Evolutionary conservation across 2,113 vertebrate species (phyloP).

Genomic region (Otus sunia): DNA sequence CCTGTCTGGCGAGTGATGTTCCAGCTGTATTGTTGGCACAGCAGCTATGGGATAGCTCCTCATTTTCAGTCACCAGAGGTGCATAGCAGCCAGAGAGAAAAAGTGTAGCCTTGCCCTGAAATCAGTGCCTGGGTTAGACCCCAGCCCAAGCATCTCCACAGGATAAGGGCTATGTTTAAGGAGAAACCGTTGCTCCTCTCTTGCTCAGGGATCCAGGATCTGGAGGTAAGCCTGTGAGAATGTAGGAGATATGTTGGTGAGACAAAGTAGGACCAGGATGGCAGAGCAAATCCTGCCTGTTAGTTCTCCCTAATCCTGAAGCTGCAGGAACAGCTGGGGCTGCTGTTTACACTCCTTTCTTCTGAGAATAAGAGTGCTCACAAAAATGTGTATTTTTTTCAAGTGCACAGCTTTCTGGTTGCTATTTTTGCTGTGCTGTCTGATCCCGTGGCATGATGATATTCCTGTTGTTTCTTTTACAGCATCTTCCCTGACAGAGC

Average conservation of each 20-base stretch:
- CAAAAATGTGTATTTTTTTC: neutral
- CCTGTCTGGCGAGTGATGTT: neutral
- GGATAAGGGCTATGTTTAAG: neutral
- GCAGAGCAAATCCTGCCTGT: neutral
- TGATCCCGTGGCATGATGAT: neutral
- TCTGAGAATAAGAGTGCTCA: neutral
- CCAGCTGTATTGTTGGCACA: neutral
- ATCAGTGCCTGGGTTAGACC: neutral
- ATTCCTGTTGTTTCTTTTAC: neutral
- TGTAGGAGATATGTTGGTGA: neutral
- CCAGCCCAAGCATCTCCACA: neutral
- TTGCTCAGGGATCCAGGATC: neutral
- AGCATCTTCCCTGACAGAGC: neutral
- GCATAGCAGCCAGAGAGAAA: neutral
- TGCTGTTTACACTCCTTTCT: neutral
- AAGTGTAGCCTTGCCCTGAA: neutral
- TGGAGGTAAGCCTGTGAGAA: neutral
- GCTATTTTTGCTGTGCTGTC: neutral
- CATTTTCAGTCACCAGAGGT: neutral
- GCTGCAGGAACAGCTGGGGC: conserved; percentile 23
- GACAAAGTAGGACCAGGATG: neutral
- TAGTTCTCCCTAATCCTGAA: neutral
- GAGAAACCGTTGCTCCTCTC: neutral
- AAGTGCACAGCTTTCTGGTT: neutral
- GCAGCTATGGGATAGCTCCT: neutral